phyloP scores from a whole-genome alignment of 2,113 vertebrate genomes.

The Sclerurus mexicanus region DNA sequence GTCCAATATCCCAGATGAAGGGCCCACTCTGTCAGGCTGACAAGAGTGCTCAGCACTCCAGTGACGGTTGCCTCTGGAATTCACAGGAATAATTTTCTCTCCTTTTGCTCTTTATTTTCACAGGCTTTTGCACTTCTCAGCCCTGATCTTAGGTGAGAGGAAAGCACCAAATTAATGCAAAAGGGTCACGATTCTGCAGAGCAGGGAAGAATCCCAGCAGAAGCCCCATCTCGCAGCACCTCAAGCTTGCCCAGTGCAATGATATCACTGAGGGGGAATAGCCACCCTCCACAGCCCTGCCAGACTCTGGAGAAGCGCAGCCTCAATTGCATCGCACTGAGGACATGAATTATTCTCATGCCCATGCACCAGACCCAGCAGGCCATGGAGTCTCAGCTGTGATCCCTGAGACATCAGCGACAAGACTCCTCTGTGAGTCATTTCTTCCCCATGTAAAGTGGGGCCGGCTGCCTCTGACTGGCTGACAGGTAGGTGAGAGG shows the following conservation, averaged over 20 bases:
- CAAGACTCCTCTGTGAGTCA: neutral
- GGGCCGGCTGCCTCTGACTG: fast-evolving
- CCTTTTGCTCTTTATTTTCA: neutral
- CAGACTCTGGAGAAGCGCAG: neutral
- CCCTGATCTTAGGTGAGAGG: neutral
- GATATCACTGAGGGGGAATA: fast-evolving
- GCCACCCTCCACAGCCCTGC: fast-evolving
- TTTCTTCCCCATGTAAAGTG: fast-evolving
- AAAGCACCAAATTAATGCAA: neutral
- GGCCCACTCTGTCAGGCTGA: neutral
- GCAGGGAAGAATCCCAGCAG: neutral
- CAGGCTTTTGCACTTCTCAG: neutral
- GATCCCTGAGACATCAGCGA: neutral
- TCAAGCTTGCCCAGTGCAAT: neutral
- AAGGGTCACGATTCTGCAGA: neutral
- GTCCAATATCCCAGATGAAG: neutral
- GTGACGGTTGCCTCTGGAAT: neutral
- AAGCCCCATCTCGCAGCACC: neutral
- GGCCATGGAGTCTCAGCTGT: neutral
- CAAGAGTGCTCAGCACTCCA: fast-evolving
- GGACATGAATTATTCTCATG: neutral
- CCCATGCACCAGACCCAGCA: neutral
- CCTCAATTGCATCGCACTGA: fast-evolving
- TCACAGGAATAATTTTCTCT: neutral
- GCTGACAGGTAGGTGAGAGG: neutral